A percentile compares a stretch with the other conserved stretches of the same genome.
Conservation (phyloP, 1,140 invertebrate genomes). For the Scaptomyza graminum region DNA sequence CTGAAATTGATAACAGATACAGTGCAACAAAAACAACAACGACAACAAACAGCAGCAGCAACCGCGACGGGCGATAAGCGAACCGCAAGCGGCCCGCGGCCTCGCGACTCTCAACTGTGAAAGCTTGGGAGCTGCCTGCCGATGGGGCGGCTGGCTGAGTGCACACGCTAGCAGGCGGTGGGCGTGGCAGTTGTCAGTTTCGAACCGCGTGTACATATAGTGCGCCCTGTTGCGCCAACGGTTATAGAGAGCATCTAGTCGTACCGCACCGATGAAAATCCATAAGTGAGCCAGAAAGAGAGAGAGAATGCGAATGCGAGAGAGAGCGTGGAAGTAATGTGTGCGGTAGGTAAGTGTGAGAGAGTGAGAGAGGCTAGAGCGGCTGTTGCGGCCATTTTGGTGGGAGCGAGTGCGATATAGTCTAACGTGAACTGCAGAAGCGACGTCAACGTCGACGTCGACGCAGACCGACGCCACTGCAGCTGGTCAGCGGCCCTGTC, state of each 20-base stretch:
- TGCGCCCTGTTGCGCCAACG: constrained; percentile 71
- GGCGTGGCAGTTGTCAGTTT: constrained; percentile 50
- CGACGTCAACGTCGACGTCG: background rate
- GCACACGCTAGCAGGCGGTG: constrained; percentile 16
- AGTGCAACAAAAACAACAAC: constrained; percentile 17
- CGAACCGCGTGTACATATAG: constrained; percentile 41
- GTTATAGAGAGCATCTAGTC: constrained; percentile 33
- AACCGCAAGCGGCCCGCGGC: constrained; percentile 62
- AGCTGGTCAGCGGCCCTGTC: constrained; percentile 64
- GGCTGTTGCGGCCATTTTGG: constrained; percentile 70
- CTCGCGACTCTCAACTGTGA: constrained; percentile 55
- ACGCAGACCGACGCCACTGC: constrained; percentile 28
- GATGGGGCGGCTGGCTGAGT: constrained; percentile 23
- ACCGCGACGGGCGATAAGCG: constrained; percentile 65
- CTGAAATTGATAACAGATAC: constrained; percentile 50
- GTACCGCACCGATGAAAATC: constrained; percentile 34
- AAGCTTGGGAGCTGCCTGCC: constrained; percentile 20
- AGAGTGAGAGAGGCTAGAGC: constrained; percentile 35
- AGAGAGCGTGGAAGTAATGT: constrained; percentile 7
- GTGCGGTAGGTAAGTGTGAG: background rate
- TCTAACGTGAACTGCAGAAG: constrained; percentile 9
- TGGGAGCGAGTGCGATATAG: constrained; percentile 66
- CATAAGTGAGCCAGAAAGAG: constrained; percentile 28
- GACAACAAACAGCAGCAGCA: constrained; percentile 6
- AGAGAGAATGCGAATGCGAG: constrained; percentile 42